Base-by-base conservation (phyloP, 2,797 vertebrate genomes). In the Anabas testudineus region DNA sequence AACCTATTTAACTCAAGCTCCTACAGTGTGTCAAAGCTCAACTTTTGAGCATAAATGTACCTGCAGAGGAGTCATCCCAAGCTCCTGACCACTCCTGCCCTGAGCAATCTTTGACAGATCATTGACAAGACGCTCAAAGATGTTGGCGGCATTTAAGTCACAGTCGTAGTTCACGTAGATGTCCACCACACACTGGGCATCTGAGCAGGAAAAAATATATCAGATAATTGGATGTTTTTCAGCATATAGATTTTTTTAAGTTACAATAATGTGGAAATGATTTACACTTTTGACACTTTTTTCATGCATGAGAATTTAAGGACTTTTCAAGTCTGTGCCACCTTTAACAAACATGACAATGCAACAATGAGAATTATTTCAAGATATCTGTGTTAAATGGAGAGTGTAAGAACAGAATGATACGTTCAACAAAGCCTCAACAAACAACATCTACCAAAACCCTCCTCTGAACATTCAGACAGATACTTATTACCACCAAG, bases 121-220 rank as follows among this genome's bases (percentile, higher is more conserved):
- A 57, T 95, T 99, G 71, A 99, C 97, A 9, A 99, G 95, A 16
- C 97, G 95, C 86, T 99, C 98, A 81, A 99, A 99, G 88, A 99
- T 99, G 91, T 99, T 99, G 83, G 98, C 97, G 55, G 98, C 98
- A 1, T 98, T 99, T 78, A 99, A 93, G 90, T 99, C 97, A 86
- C 98, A 99, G 90, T 99, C 98, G 42, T 99, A 99, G 92, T 99
- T 99, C 55, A 99, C 98, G 26, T 99, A 99, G 88, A 99, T 99
- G 88, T 99, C 98, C 71, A 99, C 98, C 74, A 99, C 98, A 54
- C 98, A 99, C 88, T 99, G 98, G 71, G 98, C 98, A 91, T 99
- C 98, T 99, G 82, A 22, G 72, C 71, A 32, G 4, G 15, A 3
- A 16, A 28, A n/a, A 36, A 10, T 2, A 9, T 0, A 26, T 37